phyloP scores from a whole-genome alignment of 2,888 invertebrate species.

The Andricus curvator region DNA sequence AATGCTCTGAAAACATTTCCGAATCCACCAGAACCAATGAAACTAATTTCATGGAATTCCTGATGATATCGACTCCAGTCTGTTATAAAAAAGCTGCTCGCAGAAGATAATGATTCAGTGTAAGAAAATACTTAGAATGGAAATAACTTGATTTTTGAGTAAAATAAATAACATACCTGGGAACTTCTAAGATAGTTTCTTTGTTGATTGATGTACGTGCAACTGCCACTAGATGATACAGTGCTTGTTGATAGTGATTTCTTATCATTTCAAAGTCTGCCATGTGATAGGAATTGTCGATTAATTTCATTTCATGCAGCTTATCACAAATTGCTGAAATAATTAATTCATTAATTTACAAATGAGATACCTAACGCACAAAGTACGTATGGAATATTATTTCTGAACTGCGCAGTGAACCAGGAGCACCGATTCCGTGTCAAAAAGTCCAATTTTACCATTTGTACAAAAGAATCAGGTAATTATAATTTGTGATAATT shows the following conservation, averaged over 20 bases:
- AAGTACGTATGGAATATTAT: no score
- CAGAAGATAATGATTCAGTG: neutral
- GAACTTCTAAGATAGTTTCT: constrained; percentile 60
- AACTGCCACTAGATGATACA: constrained; percentile 83
- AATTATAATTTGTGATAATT: no score
- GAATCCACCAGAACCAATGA: constrained; percentile 87
- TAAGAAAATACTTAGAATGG: neutral
- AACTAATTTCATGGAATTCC: constrained; percentile 86
- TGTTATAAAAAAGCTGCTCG: constrained; percentile 54
- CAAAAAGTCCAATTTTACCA: no score
- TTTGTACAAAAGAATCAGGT: no score
- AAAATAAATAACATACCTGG: constrained; percentile 61
- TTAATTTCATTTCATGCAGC: constrained; percentile 84
- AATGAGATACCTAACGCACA: no score
- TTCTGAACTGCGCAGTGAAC: no score
- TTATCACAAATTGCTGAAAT: constrained; percentile 82
- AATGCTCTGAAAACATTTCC: constrained; percentile 87
- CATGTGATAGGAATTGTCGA: constrained; percentile 85
- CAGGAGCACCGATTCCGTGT: no score
- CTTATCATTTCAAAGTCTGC: constrained; percentile 86
- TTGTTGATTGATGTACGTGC: constrained; percentile 78
- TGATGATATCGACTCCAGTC: constrained; percentile 84
- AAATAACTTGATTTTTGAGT: neutral
- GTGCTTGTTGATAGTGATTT: constrained; percentile 84
- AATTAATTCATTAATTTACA: neutral